Evolutionary conservation across 2,888 invertebrate species (phyloP), one percentile per base, ranked within the genome.

Genomic region (Patella depressa): DNA sequence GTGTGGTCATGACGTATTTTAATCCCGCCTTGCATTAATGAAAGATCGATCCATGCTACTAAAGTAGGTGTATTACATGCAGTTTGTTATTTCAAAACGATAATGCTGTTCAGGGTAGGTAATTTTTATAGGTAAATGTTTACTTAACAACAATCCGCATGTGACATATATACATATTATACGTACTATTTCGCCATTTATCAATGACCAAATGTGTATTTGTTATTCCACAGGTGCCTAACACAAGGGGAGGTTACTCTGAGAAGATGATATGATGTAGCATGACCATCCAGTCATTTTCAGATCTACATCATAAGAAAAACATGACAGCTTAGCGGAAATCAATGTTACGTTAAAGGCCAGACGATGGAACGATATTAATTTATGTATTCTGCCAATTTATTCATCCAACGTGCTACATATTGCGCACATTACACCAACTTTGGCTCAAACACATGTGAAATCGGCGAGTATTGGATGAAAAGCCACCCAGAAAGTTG

Each of bases 401-500:
- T 72, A 72, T 73, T 73, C 59, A 69, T 34, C 65, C 57, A 19
- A 69, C 53, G 59, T 45, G 65, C 24, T 59, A 69, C 34, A 70
- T 70, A 72, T 45, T 55, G 55, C 45, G 72, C 53, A 45, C 53
- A 76, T 76, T 72, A 76, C 45, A 34, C 29, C 53, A 24, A 19
- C 54, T 11, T n/a, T 15, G 57, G 24, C 34, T 15, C 17, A 57
- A 53, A 59, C 69, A 72, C 59, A 53, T 76, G 76, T 75, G 59
- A 65, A 72, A 69, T 19, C 59, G 73, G 17, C 53, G 65, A 5
- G 24, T n/a, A 59, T 45, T 53, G 59, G 19, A 59, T 57, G 19
- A 65, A 72, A 75, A 80, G 59, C 80, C 80, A 80, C 80, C 78
- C 80, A 78, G 57, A 71, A 55, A 73, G 78, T 73, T 59, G 72